Percentiles rank a stretch among this genome's conserved stretches.
Evolutionary conservation across 2,888 invertebrate genomes (phyloP).

Genomic region (Rhyacophila evoluta): DNA sequence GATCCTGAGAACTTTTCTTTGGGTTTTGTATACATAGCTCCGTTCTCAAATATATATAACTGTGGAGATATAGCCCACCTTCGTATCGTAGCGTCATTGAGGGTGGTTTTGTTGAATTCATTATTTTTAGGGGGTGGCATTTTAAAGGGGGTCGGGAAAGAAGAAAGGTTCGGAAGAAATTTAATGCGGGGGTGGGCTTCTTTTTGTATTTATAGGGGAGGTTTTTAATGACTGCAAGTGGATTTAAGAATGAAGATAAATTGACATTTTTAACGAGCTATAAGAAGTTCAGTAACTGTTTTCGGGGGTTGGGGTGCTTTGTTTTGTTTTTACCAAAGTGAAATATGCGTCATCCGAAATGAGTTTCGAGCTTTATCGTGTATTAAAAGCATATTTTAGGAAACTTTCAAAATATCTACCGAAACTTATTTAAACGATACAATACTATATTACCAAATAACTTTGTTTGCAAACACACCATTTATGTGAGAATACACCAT

Average conservation of each 20-base stretch:
- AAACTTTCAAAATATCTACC: background rate
- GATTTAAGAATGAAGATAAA: constrained; percentile 24
- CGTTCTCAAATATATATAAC: constrained; percentile 24
- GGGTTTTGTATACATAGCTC: constrained; percentile 30
- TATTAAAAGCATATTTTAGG: background rate
- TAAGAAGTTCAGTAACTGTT: constrained; percentile 14
- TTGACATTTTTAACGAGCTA: constrained; percentile 14
- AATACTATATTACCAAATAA: too few species aligned
- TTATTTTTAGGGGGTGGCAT: constrained; percentile 17
- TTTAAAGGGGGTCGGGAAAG: constrained; percentile 1
- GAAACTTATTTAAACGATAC: too few species aligned
- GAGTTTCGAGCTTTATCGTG: background rate
- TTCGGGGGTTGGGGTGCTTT: constrained; percentile 6
- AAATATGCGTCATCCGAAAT: background rate
- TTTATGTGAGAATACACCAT: too few species aligned
- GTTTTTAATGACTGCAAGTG: constrained; percentile 22
- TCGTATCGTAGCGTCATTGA: constrained; percentile 13
- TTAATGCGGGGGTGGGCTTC: constrained; percentile 15
- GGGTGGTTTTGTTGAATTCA: constrained; percentile 12
- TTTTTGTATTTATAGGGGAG: constrained; percentile 13
- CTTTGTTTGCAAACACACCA: too few species aligned
- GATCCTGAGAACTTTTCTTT: constrained; percentile 50
- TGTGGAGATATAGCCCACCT: constrained; percentile 15
- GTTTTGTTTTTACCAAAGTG: constrained; percentile 2
- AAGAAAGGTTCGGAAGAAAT: constrained; percentile 19